Conservation (phyloP, 2,888 invertebrate species). For the Lucinisca nassula region DNA sequence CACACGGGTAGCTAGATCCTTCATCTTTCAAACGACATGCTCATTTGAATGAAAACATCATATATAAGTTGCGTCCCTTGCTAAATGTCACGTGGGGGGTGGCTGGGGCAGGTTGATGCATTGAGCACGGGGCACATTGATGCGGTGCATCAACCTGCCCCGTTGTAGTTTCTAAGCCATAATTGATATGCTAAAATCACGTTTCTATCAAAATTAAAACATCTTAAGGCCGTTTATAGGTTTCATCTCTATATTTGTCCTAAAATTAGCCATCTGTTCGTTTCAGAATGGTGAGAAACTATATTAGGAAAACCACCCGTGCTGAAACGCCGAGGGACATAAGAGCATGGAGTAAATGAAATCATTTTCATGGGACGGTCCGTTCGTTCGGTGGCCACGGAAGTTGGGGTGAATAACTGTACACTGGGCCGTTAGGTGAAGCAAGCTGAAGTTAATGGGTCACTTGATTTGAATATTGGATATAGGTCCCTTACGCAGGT, state of each 20-base stretch:
- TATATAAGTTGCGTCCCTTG: constrained; percentile 7
- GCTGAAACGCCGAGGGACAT: constrained; percentile 23
- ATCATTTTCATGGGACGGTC: constrained; percentile 40
- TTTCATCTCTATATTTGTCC: no score
- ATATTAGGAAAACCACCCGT: constrained; percentile 17
- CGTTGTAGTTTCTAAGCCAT: background rate
- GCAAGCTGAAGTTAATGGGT: constrained; percentile 38
- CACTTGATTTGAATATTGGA: constrained; percentile 42
- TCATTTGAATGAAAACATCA: background rate
- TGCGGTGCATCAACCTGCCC: constrained; percentile 33
- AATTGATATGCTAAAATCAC: background rate
- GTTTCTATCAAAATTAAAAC: no score
- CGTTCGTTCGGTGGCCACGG: constrained; percentile 37
- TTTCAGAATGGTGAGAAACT: constrained; percentile 50
- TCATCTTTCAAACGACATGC: background rate
- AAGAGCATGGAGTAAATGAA: constrained; percentile 32
- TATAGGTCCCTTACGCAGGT: constrained; percentile 24
- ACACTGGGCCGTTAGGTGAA: constrained; percentile 43
- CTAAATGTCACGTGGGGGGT: no score
- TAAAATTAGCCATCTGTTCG: background rate
- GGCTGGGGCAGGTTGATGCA: no score
- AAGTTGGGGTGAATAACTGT: constrained; percentile 36
- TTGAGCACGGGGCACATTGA: constrained; percentile 33
- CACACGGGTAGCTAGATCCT: constrained; percentile 6
- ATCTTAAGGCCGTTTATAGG: no score